Evolutionary conservation across 2,113 vertebrate genomes (phyloP).

Genomic region (Hoplias malabaricus): DNA sequence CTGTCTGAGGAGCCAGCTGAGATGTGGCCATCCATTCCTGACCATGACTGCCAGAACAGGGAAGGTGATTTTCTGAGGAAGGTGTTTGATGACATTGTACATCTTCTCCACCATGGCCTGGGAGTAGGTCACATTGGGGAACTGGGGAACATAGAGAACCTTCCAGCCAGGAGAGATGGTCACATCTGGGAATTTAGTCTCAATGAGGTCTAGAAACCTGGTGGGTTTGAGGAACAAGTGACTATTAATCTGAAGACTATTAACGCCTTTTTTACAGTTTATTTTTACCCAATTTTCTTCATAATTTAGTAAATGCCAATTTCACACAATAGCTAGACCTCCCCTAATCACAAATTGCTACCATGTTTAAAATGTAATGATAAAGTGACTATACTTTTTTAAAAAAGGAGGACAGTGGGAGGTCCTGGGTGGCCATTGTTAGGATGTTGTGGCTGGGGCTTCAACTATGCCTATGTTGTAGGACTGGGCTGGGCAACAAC

Average conservation of each 20-base stretch:
- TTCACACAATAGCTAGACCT: no score
- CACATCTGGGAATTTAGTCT: slow-evolving; percentile 76
- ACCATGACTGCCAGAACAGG: slow-evolving; percentile 73
- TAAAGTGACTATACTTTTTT: no score
- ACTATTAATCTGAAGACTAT: not conserved
- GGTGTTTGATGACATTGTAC: slow-evolving; percentile 66
- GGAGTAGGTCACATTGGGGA: slow-evolving; percentile 66
- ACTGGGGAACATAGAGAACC: slow-evolving; percentile 65
- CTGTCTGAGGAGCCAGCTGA: slow-evolving; percentile 83
- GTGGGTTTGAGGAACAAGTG: not conserved
- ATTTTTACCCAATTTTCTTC: no score
- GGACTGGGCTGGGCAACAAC: no score
- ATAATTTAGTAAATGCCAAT: no score
- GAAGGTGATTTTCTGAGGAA: slow-evolving; percentile 80
- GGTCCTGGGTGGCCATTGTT: no score
- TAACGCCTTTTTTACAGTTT: no score
- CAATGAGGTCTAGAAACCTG: slow-evolving; percentile 79
- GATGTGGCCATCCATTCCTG: slow-evolving; percentile 75
- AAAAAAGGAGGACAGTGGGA: no score
- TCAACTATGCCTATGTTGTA: no score
- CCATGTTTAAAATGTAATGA: no score
- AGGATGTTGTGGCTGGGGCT: no score
- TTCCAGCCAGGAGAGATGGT: slow-evolving; percentile 84
- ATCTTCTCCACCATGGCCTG: slow-evolving; percentile 78
- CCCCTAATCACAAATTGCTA: no score